Evolutionary conservation across 2,888 invertebrate genomes (phyloP), one percentile per base, ranked within the genome.

Genomic region (Thelaira solivaga): DNA sequence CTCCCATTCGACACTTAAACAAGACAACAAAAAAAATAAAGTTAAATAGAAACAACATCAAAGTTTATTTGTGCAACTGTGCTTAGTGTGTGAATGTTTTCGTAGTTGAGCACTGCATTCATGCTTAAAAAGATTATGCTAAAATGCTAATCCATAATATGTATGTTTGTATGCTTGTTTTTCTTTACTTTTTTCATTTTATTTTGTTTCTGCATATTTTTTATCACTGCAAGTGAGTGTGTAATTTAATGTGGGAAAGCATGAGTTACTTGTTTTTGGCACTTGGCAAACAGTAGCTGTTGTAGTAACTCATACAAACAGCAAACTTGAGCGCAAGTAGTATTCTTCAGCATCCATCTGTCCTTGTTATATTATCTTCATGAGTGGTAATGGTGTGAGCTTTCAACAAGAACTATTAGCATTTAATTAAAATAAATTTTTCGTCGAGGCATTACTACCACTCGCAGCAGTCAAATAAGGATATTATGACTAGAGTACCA

Each of bases 331-430:
- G 20, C 39, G 31, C 29, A 62, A 31, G 41, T 26, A 41, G 24
- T 45, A 13, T 8, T 47, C 59, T 67, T 13, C 39, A 18, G 29
- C 31, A 67, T 72, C 49, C 57, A 49, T 73, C 29, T 68, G 69
- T 64, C 24, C 68, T 74, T 72, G 67, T 29, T 49, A 34, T 26
- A 74, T 65, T 67, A 62, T 78, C 73, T 65, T 74, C 69, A 61
- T 41, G 61, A 78, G 64, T 78, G 78, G 69, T 74, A 74, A 78
- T 78, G 69, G 74, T 69, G 78, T 69, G 74, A 78, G 78, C 78
- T 74, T 71, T 78, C 78, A 78, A 71, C 71, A 78, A 78, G 78
- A 78, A 62, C 78, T 74, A 78, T 78, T 78, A 78, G 78, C 78
- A 78, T 78, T 78, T 78, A 78, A 78, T 78, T 78, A 74, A 74